Base-by-base conservation (phyloP, 2,113 vertebrate species). In the Rana temporaria region DNA sequence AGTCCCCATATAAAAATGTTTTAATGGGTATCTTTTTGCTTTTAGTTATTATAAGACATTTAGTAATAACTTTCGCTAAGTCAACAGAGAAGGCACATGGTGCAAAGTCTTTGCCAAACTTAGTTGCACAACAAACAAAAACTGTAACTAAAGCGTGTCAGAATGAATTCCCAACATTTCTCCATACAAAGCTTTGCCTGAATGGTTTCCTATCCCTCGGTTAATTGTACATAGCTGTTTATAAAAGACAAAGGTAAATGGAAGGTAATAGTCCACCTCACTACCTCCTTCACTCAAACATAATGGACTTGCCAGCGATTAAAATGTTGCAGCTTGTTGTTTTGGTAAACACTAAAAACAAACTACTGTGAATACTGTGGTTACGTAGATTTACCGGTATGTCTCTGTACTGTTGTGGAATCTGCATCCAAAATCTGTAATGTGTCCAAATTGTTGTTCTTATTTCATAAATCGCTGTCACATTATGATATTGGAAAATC, bases 231-330 rank as follows among this genome's bases (percentile, higher is more conserved):
- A 38, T 62, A 65, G 22, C 34, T 78, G 20, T 78, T 64, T 42
- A 19, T 78, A 78, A 55, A 65, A 9, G 14, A 55, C n/a, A n/a
- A 19, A 53, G 75, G 57, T 62, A 34, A 76, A 60, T 76, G 15
- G 38, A 76, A 62, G 73, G 73, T 63, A 76, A 76, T 76, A 48
- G 30, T 42, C 57, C 70, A 73, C 16, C 53, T 57, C 52, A 73
- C 55, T 56, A 55, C 56, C 22, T 62, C 17, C 62, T 62, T 76
- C 56, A 63, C 34, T 62, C 57, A 59, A 59, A 30, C 16, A 20
- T 74, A 60, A 74, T 74, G 56, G 32, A 62, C 12, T 2, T 38
- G n/a, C n/a, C 14, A 48, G 15, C 18, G 20, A 20, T 48, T 77
- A 64, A 52, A 77, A 26, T 52, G 34, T 42, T 62, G 2, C 20